Evolutionary conservation across 1,140 invertebrate species (phyloP), one percentile per base, ranked within the genome.

Genomic region (Drosophila biarmipes): DNA sequence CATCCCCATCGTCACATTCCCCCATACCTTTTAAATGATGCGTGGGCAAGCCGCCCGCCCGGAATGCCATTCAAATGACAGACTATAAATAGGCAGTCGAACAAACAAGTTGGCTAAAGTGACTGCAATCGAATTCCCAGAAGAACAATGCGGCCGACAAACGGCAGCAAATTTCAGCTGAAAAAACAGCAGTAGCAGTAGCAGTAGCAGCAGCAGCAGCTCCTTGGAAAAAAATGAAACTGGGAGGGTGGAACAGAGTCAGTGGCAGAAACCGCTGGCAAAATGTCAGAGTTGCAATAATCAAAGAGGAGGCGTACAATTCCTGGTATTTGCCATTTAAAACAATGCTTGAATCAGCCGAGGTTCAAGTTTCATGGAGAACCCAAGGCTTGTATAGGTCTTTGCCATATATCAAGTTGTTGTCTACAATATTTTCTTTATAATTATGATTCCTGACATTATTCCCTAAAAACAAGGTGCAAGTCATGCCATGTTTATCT

Each of bases 1-100:
- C 17, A 19, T 27, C 14, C 14, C 21, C 14, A 24, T 19, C 14
- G 4, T 7, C 21, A 49, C 19, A 29, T 29, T n/a, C 5, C 17
- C 14, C 21, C 35, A 61, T 61, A 12, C 40, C 49, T 57, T 58
- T 62, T 62, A 58, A 62, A 62, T 58, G 34, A 40, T 62, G 58
- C 58, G 58, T 62, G 52, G 49, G 53, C 58, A 27, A 27, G 4
- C 15, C 35, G 53, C 52, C 58, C 62, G 42, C 48, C 72, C 61
- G 61, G 71, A 75, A 87, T 86, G 78, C 69, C 78, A 87, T 87
- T 82, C 57, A 82, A 78, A 78, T 82, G 78, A 86, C 78, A 80
- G 61, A 51, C 78, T 81, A 86, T 82, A 87, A 87, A 86, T 87
- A 87, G 82, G 17, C 53, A 27, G 46, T 58, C 49, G 40, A 51